These are phyloP conservation scores for Lissonota sp. DNA, from an alignment of 2,888 invertebrate species.

Conservation along the genomic window DNA sequence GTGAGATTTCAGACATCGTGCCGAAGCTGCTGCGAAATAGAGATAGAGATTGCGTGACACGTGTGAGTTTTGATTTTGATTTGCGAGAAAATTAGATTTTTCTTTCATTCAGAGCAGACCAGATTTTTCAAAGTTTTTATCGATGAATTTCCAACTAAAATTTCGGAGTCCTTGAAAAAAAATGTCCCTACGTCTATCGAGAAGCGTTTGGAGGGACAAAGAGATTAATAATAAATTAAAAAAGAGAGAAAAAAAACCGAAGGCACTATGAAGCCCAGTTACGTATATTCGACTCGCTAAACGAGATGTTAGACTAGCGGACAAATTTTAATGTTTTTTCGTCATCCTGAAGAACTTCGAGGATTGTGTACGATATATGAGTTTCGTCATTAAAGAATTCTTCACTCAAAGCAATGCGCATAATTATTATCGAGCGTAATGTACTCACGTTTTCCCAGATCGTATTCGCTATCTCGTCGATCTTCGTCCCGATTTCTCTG, in stretches of 20 bases:
- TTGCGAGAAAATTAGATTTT: no score
- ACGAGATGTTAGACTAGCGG: conserved; percentile 5
- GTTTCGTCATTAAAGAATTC: background rate
- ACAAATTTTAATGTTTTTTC: conserved; percentile 11
- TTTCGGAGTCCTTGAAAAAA: conserved; percentile 12
- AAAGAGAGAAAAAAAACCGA: conserved; percentile 6
- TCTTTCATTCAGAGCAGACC: no score
- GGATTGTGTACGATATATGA: no score
- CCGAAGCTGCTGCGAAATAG: background rate
- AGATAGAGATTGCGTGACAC: no score
- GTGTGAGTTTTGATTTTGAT: no score
- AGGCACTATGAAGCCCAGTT: conserved; percentile 40
- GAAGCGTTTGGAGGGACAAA: background rate
- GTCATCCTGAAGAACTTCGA: background rate
- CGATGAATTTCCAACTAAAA: background rate
- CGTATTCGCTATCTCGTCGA: conserved; percentile 94
- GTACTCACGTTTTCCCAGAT: conserved; percentile 96
- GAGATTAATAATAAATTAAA: no score
- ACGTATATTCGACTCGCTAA: background rate
- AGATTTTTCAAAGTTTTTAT: background rate
- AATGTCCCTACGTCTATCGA: background rate
- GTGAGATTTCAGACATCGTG: background rate
- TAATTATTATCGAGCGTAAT: background rate
- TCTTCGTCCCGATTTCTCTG: conserved; percentile 92
- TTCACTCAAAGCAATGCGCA: conserved; percentile 39